Percentiles rank a stretch among this genome's conserved stretches.
Conservation (phyloP, 2,888 invertebrate genomes). For the Bruchidius siliquastri region DNA sequence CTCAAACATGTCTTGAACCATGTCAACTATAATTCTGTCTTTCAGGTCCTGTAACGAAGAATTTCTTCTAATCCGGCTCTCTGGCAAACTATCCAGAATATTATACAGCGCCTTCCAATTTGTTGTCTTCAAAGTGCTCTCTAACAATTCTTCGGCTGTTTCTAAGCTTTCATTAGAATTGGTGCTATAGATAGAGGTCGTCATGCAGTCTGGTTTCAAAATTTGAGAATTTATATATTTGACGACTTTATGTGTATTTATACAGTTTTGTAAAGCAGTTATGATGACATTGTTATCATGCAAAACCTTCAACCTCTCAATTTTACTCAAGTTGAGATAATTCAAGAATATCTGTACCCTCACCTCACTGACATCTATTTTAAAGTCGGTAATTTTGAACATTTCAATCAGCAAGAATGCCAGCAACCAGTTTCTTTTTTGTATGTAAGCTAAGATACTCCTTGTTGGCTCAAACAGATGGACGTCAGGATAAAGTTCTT, state of each 20-base stretch:
- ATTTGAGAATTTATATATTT: conserved; percentile 47
- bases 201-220: conserved; percentile 23
- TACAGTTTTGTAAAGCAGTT: conserved; percentile 54
- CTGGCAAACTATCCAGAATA: conserved; percentile 56
- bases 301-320: conserved; percentile 54
- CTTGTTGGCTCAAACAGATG: conserved; percentile 46
- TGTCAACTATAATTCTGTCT: conserved; percentile 57
- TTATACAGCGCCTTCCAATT: conserved; percentile 45
- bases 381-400: conserved; percentile 50
- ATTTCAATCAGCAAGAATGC: conserved; percentile 65
- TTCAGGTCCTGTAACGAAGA: conserved; percentile 54
- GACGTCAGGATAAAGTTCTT: conserved; percentile 47
- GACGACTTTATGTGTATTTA: conserved; percentile 50
- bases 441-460: conserved; percentile 58
- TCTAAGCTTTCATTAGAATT: conserved; percentile 32
- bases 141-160: conserved; percentile 36
- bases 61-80: conserved; percentile 51
- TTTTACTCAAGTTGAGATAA: conserved; percentile 55
- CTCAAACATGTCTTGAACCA: conserved; percentile 53
- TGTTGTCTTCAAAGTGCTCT: conserved; percentile 33
- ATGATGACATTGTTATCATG: conserved; percentile 57
- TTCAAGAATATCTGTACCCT: conserved; percentile 59
- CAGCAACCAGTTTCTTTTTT: conserved; percentile 63
- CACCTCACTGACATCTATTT: conserved; percentile 49
- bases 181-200: conserved; percentile 16